Conservation (phyloP, 2,113 vertebrate genomes). For the Desmodus rotundus region DNA sequence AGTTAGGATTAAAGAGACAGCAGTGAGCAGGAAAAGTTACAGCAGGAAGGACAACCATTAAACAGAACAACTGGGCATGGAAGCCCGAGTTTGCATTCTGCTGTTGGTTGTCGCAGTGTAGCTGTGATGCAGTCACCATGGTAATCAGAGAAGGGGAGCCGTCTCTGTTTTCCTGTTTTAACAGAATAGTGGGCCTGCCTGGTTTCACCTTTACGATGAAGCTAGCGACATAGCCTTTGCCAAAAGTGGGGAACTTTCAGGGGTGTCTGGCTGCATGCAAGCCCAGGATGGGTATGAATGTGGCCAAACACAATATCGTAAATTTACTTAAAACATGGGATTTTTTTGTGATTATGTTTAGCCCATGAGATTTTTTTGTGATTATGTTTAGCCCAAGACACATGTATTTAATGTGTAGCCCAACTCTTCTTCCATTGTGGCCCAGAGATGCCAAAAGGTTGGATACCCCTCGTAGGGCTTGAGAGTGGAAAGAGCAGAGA, state of each 20-base stretch:
- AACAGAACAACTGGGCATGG: not conserved
- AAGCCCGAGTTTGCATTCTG: not conserved
- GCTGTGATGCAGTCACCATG: not conserved
- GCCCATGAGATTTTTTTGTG: too few species aligned
- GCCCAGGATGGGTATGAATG: too few species aligned
- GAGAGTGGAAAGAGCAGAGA: not conserved
- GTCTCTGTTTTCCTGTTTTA: not conserved
- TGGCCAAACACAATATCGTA: too few species aligned
- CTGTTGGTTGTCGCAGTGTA: not conserved
- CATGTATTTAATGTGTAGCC: too few species aligned
- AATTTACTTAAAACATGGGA: too few species aligned
- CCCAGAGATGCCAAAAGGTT: too few species aligned
- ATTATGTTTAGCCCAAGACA: too few species aligned
- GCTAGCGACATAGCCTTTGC: not conserved
- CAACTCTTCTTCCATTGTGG: too few species aligned
- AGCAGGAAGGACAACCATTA: not conserved
- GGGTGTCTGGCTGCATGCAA: too few species aligned
- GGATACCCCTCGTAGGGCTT: too few species aligned
- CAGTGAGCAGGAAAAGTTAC: not conserved
- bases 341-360: too few species aligned
- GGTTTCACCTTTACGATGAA: not conserved
- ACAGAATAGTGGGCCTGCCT: not conserved
- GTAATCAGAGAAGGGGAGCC: not conserved
- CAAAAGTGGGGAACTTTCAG: not conserved
- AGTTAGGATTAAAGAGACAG: not conserved